Base-by-base conservation (phyloP, 1,140 invertebrate species). In the Elysia chlorotica region DNA sequence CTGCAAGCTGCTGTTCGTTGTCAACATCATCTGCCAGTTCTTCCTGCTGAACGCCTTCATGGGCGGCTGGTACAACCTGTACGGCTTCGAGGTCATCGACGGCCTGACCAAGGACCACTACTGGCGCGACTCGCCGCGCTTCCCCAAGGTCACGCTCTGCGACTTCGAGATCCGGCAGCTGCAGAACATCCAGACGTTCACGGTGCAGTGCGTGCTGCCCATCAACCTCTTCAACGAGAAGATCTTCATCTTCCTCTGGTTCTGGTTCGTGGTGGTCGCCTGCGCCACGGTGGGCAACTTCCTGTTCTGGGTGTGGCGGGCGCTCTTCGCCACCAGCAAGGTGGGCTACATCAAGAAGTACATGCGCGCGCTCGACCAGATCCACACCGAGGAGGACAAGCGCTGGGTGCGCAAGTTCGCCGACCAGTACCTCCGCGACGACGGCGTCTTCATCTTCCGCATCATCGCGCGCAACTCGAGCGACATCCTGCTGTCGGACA, bases 221-320 rank as follows among this genome's bases (percentile, higher is more conserved):
- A 90, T 90, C 77, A 90, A 90, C 75, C 83, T 90, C 35, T 90
- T 90, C 82, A 90, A 90, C 79, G 89, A 90, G 79, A 90, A 90
- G 78, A 89, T 90, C 71, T 87, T 85, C 74, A 82, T 83, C n/a
- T 85, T 87, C 76, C 74, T 87, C 5, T 87, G 85, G 86, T 86
- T 86, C 73, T 87, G 86, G 86, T 81, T 85, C 48, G 80, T 84
- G 61, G 70, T 85, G 31, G 82, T 87, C 53, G 80, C 82, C 71
- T 57, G 79, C 28, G 56, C 83, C 4, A 85, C 82, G 4, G 62
- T 65, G n/a, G 78, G 78, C 31, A 83, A 82, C 71, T 81, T 86
- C 76, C 63, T 84, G 3, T 76, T 82, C 76, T 87, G 84, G 83
- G 59, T 85, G 35, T 85, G 79, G 79, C 73, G 79, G 19, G 76